These are phyloP conservation scores for Odontomachus brunneus DNA, from an alignment of 1,140 invertebrate genomes.

Conservation along the genomic window DNA sequence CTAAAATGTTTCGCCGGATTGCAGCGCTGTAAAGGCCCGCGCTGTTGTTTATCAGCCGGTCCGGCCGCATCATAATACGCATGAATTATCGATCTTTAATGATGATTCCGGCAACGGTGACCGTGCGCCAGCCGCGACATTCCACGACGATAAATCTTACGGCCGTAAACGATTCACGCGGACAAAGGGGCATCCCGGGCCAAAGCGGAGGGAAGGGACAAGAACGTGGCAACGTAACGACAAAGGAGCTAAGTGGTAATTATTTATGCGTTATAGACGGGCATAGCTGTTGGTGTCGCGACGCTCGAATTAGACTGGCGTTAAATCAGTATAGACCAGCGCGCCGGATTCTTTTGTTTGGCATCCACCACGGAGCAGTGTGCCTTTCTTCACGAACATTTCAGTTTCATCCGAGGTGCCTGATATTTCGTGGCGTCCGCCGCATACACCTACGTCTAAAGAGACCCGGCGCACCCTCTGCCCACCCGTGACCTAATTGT, in stretches of 20 bases:
- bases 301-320: conserved; percentile 76
- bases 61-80: conserved; percentile 56
- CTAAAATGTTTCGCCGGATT: conserved; percentile 41
- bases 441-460: conserved; percentile 72
- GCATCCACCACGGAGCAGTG: background rate
- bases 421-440: conserved; percentile 47
- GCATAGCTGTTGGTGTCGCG: conserved; percentile 57
- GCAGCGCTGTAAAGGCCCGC: conserved; percentile 29
- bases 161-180: conserved; percentile 70
- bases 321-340: conserved; percentile 81
- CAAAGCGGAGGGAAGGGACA: conserved; percentile 35
- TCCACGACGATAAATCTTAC: conserved; percentile 78
- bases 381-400: conserved; percentile 12
- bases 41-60: conserved; percentile 63
- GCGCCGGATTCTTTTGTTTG: conserved; percentile 28
- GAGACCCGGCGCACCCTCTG: conserved; percentile 71
- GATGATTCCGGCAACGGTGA: conserved; percentile 73
- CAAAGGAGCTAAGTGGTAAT: conserved; percentile 81
- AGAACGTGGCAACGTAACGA: conserved; percentile 72
- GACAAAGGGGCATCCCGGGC: conserved; percentile 71
- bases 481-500: conserved; percentile 81
- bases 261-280: conserved; percentile 80
- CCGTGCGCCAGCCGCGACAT: conserved; percentile 50
- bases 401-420: conserved; percentile 49
- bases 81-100: conserved; percentile 81